phyloP scores from a whole-genome alignment of 1,140 invertebrate species.

The Paraescarpia echinospica region DNA sequence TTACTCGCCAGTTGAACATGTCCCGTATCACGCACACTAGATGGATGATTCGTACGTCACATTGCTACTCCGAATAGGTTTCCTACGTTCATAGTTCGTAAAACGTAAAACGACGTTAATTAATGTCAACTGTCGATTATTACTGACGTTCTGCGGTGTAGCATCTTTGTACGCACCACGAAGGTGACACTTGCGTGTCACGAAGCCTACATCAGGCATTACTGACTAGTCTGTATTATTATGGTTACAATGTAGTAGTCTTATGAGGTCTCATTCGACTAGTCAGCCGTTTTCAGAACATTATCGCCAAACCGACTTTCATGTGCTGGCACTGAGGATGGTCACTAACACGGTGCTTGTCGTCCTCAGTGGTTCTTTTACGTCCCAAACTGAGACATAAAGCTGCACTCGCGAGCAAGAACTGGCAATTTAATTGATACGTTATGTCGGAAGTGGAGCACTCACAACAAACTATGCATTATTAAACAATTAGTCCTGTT shows the following conservation, averaged over 20 bases:
- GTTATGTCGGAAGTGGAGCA: background rate
- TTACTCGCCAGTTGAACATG: background rate
- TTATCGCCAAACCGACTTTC: too few relatives aligned
- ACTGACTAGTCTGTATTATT: too few relatives aligned
- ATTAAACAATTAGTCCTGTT: background rate
- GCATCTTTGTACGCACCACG: background rate
- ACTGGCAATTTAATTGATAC: background rate
- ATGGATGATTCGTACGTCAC: background rate
- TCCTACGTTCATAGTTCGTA: background rate
- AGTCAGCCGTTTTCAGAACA: too few relatives aligned
- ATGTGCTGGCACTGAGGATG: too few relatives aligned
- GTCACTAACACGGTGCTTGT: background rate
- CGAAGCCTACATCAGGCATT: too few relatives aligned
- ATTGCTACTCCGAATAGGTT: background rate
- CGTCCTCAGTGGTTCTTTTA: too few relatives aligned
- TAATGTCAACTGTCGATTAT: background rate
- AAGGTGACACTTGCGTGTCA: background rate
- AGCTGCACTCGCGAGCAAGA: background rate
- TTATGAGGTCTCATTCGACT: too few relatives aligned
- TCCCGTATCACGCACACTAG: background rate
- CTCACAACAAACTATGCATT: background rate
- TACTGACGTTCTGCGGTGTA: background rate
- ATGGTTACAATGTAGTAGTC: too few relatives aligned
- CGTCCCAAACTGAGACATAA: background rate
- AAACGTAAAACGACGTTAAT: background rate